Evolutionary conservation across 2,888 invertebrate species (phyloP), one percentile per base, ranked within the genome.

Genomic region (Mesoligia furuncula): DNA sequence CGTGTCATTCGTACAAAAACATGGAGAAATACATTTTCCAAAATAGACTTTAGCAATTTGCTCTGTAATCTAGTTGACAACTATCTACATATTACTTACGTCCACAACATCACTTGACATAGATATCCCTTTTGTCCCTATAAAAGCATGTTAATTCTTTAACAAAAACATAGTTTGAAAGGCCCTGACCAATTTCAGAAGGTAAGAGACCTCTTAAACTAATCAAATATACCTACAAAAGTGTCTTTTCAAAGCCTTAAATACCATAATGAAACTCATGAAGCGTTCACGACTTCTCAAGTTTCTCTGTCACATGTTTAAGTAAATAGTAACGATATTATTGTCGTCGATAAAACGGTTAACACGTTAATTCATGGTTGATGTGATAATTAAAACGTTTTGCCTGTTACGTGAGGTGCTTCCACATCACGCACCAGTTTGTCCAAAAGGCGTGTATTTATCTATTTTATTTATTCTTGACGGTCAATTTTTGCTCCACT

Each of bases 301-400:
- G 77, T 73, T 73, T 48, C 62, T 68, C 64, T 70, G 78, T 73
- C 73, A 80, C 74, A 62, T 65, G 15, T 36, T 77, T 71, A 73
- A 59, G 81, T 71, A 80, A 81, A 82, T 67, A 87, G 71, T 68
- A 36, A 72, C 39, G 75, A 83, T 84, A 82, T 61, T 87, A 82
- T 71, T 83, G 79, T 77, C 77, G 39, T 72, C 77, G 77, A 73
- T 80, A 81, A 80, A 85, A 76, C 76, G 80, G 76, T 86, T 82
- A 78, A 77, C 86, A 87, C 65, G 72, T 75, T 78, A 83, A 86
- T 87, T 85, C 83, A 87, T 87, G 87, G 87, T 80, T 79, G 74
- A 85, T 83, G 87, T 86, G 86, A 83, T 85, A 86, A 86, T 87
- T 87, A 83, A 76, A 79, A 77, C 82, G 75, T 77, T 81, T 81